A percentile compares a stretch with the other conserved stretches of the same genome.
Evolutionary conservation across 2,113 vertebrate genomes (phyloP).

Genomic region (Amphiprion percula): DNA sequence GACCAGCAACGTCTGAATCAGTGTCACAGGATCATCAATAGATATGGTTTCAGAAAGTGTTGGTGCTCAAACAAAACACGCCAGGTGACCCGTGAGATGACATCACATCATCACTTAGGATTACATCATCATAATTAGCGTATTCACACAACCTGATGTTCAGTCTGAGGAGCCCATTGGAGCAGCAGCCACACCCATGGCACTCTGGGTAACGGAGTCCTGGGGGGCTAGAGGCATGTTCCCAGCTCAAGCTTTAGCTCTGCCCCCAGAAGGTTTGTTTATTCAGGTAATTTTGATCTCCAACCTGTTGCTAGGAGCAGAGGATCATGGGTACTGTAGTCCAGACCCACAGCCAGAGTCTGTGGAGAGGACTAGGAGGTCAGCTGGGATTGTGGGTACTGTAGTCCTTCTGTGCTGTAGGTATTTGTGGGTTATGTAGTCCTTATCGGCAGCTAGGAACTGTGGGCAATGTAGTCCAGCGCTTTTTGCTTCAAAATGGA

Average conservation of each 20-base stretch:
- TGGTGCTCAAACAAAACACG: conserved; percentile 39
- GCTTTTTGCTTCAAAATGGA: neutral
- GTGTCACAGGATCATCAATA: conserved; percentile 15
- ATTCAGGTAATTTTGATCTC: neutral
- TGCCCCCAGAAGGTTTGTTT: neutral
- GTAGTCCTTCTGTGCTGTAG: conserved; percentile 41
- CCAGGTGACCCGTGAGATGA: conserved; percentile 21
- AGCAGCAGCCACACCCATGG: conserved; percentile 9
- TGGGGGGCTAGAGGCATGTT: neutral
- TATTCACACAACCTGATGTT: conserved; percentile 59
- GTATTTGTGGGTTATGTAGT: neutral
- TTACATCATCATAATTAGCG: conserved; percentile 26
- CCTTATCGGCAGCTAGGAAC: conserved; percentile 1
- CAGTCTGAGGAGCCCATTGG: conserved; percentile 30
- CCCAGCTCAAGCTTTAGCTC: neutral
- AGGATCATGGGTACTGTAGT: conserved; percentile 34
- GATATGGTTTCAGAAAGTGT: conserved; percentile 22
- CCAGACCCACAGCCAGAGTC: neutral
- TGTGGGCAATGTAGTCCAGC: conserved; percentile 53
- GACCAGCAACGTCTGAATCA: conserved; percentile 1
- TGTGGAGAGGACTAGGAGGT: neutral
- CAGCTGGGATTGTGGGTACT: conserved; percentile 24
- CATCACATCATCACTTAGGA: conserved; percentile 20
- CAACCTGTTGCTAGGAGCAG: neutral
- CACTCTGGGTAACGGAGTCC: conserved; percentile 41